Evolutionary conservation across 2,888 invertebrate genomes (phyloP), one percentile per base, ranked within the genome.

Genomic region (Aphidoletes aphidimyza): DNA sequence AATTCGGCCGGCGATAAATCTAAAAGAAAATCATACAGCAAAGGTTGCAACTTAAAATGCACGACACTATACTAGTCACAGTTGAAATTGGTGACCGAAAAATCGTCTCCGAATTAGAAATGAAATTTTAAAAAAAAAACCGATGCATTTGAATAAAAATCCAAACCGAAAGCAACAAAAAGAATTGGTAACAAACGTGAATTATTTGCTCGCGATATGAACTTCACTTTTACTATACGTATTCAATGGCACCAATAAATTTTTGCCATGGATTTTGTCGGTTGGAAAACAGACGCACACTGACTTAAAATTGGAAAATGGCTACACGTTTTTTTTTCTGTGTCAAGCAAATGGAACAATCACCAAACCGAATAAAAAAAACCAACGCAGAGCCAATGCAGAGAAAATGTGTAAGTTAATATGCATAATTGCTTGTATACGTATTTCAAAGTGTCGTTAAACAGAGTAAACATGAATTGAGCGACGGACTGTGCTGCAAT

Each of bases 1-100:
- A 90, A 88, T 87, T 90, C 90, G 90, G 86, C 36, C 84, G 84
- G 84, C 22, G 84, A 84, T 84, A 84, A 84, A 84, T 84, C 84
- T 84, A 59, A 22, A 84, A 37, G 54, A 84, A 84, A n/a, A n/a
- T n/a, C n/a, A 49, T 30, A 84, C 19, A n/a, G n/a, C n/a, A 37
- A 47, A 84, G 11, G 49, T 19, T 49, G 37, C 36, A 36, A 54
- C 22, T 34, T n/a, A 83, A 34, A 84, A 84, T 42, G 22, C 22
- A n/a, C n/a, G n/a, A n/a, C n/a, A n/a, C n/a, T n/a, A n/a, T n/a
- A n/a, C n/a, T n/a, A n/a, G n/a, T n/a, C n/a, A n/a, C n/a, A n/a
- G n/a, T n/a, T n/a, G n/a, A n/a, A n/a, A n/a, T n/a, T n/a, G n/a
- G n/a, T n/a, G n/a, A 47, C 19, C 47, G 47, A 47, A 47, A 42